Conservation (phyloP, 1,140 invertebrate species). For the Magallana gigas region DNA sequence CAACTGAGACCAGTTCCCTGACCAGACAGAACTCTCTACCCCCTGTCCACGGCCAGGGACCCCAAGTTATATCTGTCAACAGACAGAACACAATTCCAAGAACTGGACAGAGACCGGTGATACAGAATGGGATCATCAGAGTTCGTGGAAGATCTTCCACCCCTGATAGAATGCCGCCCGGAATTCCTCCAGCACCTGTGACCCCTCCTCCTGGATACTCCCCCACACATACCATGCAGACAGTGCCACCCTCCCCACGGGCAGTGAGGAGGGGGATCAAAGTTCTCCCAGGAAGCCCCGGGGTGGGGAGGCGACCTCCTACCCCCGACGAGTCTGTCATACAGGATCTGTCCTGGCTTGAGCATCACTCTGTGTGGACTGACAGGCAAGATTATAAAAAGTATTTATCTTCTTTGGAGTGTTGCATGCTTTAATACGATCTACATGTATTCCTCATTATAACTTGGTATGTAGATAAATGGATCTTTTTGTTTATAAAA, state of each 20-base stretch:
- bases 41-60: background rate
- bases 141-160: conserved; percentile 52
- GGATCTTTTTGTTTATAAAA: no score
- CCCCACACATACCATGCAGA: conserved; percentile 36
- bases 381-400: conserved; percentile 55
- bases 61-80: background rate
- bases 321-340: conserved; percentile 57
- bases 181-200: conserved; percentile 42
- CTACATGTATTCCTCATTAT: no score
- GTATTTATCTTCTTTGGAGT: background rate
- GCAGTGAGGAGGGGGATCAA: conserved; percentile 49
- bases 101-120: background rate
- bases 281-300: conserved; percentile 54
- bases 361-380: conserved; percentile 54
- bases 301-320: conserved; percentile 42
- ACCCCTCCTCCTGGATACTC: conserved; percentile 38
- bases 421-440: background rate
- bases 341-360: conserved; percentile 56
- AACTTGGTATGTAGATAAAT: no score
- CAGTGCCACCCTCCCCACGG: conserved; percentile 55
- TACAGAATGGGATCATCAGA: conserved; percentile 43
- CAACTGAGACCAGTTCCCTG: conserved; percentile 23
- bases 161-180: conserved; percentile 46
- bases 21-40: conserved; percentile 38
- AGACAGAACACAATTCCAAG: conserved; percentile 43